phyloP scores from a whole-genome alignment of 2,888 invertebrate genomes.

The Lysandra coridon region DNA sequence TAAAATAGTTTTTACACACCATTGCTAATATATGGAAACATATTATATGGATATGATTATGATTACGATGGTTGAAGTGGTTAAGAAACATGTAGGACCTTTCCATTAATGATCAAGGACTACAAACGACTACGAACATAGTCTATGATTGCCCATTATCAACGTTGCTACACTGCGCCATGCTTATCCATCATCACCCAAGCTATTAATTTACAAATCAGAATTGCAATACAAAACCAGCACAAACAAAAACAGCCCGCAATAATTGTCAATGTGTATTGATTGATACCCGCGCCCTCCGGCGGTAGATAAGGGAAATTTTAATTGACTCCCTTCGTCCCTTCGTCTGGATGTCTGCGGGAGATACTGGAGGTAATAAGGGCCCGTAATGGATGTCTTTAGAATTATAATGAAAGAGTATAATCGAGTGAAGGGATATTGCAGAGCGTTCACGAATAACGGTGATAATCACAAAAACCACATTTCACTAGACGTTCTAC shows the following conservation, averaged over 20 bases:
- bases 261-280: slow-evolving; percentile 44
- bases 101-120: no score
- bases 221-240: not conserved
- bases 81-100: no score
- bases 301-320: slow-evolving; percentile 52
- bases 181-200: not conserved
- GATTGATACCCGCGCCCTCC: slow-evolving; percentile 45
- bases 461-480: not conserved
- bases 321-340: slow-evolving; percentile 51
- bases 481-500: not conserved
- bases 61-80: no score
- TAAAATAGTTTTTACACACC: no score
- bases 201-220: not conserved
- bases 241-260: slow-evolving; percentile 21
- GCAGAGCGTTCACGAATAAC: not conserved
- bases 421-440: not conserved
- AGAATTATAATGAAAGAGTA: not conserved
- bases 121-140: no score
- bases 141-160: no score
- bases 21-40: no score
- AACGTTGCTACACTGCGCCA: no score
- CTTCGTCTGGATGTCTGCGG: slow-evolving; percentile 44
- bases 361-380: slow-evolving; percentile 41
- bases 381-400: not conserved
- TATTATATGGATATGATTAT: no score